Evolutionary conservation across 2,888 invertebrate species (phyloP), one percentile per base, ranked within the genome.

Genomic region (Leptinotarsa peninsularis): DNA sequence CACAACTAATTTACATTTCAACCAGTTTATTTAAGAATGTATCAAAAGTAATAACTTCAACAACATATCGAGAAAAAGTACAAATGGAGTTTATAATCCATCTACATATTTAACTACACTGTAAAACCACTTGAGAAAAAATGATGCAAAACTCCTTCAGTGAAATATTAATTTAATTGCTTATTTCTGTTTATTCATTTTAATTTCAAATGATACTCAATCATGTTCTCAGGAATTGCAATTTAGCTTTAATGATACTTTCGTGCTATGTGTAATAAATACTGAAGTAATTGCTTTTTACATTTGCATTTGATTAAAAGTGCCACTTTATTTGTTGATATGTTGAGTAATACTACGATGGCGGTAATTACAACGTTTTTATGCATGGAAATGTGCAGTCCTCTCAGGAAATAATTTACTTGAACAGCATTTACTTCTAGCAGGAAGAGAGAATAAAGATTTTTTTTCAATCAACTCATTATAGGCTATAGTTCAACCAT

Each of bases 301-400:
- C 71, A 71, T 71, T 71, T 71, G 27, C 71, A 71, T 71, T 52
- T 66, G 33, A 71, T 71, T 71, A 66, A 60, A 66, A 63, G 54
- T 69, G 43, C 54, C 54, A 69, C 54, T 69, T 69, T 18, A 69
- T 69, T 56, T 56, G 43, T 69, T 69, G 56, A 27, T 27, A 54
- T 27, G 56, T 54, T 69, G 56, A 52, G 56, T 49, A 49, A 69
- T 69, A 69, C 27, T 4, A 17, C 69, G 43, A 33, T 56, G 43
- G 54, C 18, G 56, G 69, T 69, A 69, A 69, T 69, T 69, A 69
- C n/a, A 33, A 13, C 4, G 50, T 18, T 67, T 66, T 67, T 50
- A 33, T 43, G n/a, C 43, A 52, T 56, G 15, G 56, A 56, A 69
- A 69, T 69, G n/a, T 14, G 4, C 15, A 43, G 21, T 33, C 5